These are phyloP conservation scores for Cryptus armator DNA, from an alignment of 2,888 invertebrate species.

Conservation along the genomic window DNA sequence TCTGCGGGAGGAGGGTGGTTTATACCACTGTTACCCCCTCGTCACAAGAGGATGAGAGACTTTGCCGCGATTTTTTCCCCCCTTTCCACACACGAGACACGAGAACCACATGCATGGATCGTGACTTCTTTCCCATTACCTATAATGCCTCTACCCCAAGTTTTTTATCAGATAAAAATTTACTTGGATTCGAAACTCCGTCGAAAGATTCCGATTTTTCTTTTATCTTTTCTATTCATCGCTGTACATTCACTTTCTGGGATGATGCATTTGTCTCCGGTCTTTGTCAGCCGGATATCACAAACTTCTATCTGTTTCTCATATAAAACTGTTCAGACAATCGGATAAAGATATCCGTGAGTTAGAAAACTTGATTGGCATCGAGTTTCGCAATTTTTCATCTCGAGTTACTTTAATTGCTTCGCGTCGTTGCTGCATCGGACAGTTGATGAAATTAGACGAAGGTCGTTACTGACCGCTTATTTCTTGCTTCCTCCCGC, in stretches of 20 bases:
- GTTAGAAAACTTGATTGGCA: not conserved
- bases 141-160: constrained; percentile 19
- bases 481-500: constrained; percentile 11
- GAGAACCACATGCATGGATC: constrained; percentile 29
- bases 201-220: not conserved
- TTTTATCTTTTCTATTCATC: constrained; percentile 1
- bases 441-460: constrained; percentile 27
- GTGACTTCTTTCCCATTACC: constrained; percentile 38
- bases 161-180: constrained; percentile 58
- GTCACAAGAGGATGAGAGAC: constrained; percentile 29
- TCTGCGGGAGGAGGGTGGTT: constrained; percentile 3
- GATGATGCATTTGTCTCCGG: not conserved
- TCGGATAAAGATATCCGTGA: not conserved
- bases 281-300: not conserved
- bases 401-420: not conserved
- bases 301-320: not conserved
- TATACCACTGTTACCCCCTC: constrained; percentile 32
- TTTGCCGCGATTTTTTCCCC: constrained; percentile 43
- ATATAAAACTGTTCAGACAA: not conserved
- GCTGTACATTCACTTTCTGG: not conserved
- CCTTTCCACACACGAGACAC: constrained; percentile 3
- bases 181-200: constrained; percentile 29
- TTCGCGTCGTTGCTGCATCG: not conserved
- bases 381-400: not conserved
- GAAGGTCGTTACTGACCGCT: constrained; percentile 16